These are phyloP conservation scores for Theodoxus fluviatilis DNA, from an alignment of 2,888 invertebrate species.

Conservation along the genomic window DNA sequence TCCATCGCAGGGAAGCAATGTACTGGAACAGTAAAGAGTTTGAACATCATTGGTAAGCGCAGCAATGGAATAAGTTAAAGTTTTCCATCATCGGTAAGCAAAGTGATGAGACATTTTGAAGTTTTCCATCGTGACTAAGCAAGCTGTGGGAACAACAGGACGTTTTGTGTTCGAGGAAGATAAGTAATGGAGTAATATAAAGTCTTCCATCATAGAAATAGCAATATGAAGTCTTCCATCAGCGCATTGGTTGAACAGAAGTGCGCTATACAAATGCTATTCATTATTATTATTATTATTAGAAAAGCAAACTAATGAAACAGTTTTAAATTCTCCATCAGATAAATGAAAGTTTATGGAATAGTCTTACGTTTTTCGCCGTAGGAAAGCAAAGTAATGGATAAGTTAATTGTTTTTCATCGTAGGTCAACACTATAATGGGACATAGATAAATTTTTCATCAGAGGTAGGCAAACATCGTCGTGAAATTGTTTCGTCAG, in stretches of 20 bases:
- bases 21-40: no score
- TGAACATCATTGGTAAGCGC: no score
- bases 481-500: no score
- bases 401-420: conserved; percentile 73
- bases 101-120: conserved; percentile 73
- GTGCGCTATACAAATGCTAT: no score
- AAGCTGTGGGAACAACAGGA: conserved; percentile 73
- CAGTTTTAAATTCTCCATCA: conserved; percentile 74
- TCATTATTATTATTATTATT: no score
- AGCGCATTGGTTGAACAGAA: conserved; percentile 63
- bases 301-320: no score
- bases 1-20: conserved; percentile 72
- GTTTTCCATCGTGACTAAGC: conserved; percentile 72
- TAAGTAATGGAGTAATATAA: conserved; percentile 73
- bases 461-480: no score
- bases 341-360: conserved; percentile 71
- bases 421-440: conserved; percentile 68
- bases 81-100: conserved; percentile 72
- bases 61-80: conserved; percentile 73
- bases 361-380: conserved; percentile 73
- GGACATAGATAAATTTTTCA: no score
- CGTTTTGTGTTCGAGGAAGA: conserved; percentile 72
- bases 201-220: conserved; percentile 73
- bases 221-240: conserved; percentile 73
- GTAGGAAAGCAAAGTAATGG: conserved; percentile 72